Base-by-base conservation (phyloP, 2,113 vertebrate species). In the Sylvia atricapilla region DNA sequence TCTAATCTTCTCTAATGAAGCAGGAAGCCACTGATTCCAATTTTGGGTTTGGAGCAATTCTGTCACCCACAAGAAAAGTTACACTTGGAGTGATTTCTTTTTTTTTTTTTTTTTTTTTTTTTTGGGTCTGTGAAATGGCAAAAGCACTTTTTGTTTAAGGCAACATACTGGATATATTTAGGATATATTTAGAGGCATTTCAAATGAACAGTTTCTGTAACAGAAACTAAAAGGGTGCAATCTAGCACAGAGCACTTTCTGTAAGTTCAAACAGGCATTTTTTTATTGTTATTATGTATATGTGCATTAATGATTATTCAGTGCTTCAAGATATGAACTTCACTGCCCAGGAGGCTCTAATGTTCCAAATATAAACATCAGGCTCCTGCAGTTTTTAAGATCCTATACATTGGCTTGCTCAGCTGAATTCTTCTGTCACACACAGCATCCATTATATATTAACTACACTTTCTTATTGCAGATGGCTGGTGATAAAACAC, bases 11-110 rank as follows among this genome's bases (percentile, higher is more conserved):
- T 66, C 43, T 69, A 93, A 89, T 58, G 63, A 88, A 96, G 75
- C 64, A 81, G 88, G 88, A 96, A 97, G 93, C 22, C 52, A 92
- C 43, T 89, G 91, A 95, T 94, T 97, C 87, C 87, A 68, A 78
- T 89, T 95, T 93, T 81, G 81, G 58, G 77, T 94, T 97, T 88
- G 77, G 44, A 93, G 79, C 39, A 95, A 68, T 91, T 95, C 84
- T 83, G 63, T 86, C 76, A 96, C 44, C 74, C 84, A 80, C 58
- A 93, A 96, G 60, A 75, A 89, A 68, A 53, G 73, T 95, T 94
- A 83, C 68, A 93, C 49, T 88, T 67, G 46, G 82, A 97, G 82
- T 67, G 17, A 22, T 10, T 53, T 31, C 23, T 91, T 83, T 70
- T 31, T 64, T 93, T 87, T 49, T 55, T 19, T 46, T 46, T 46